phyloP scores from a whole-genome alignment of 2,113 vertebrate genomes.

The Pterophyllum scalare region DNA sequence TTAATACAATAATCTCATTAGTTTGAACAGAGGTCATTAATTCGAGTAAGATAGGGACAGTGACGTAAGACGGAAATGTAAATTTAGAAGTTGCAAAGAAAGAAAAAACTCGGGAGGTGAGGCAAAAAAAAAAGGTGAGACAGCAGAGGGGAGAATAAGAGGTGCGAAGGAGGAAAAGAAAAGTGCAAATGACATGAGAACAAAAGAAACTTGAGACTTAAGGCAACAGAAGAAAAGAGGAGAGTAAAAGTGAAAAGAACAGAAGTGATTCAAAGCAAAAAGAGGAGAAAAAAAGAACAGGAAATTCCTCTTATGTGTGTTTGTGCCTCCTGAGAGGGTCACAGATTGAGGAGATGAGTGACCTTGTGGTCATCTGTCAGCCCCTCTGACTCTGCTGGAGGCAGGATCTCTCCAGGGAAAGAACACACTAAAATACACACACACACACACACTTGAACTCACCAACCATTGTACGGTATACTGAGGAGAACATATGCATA shows the following conservation, averaged over 20 bases:
- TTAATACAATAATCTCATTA: constrained; percentile 45
- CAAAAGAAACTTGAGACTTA: background rate
- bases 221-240: background rate
- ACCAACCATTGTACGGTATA: constrained; percentile 2
- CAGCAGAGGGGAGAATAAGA: background rate
- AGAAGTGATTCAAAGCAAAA: background rate
- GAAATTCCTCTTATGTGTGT: constrained; percentile 46
- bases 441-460: background rate
- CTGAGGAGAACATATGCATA: constrained; percentile 22
- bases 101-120: background rate
- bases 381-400: constrained; percentile 55
- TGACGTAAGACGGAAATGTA: background rate
- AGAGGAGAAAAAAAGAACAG: constrained; percentile 1
- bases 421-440: background rate
- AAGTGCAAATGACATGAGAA: constrained; percentile 14
- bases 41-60: constrained; percentile 7
- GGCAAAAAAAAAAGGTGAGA: background rate
- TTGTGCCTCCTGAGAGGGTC: constrained; percentile 55
- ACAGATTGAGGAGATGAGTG: constrained; percentile 57
- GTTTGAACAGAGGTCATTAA: constrained; percentile 46
- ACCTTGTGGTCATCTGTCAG: constrained; percentile 69
- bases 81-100: constrained; percentile 7
- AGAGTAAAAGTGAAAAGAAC: background rate
- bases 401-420: constrained; percentile 53
- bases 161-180: constrained; percentile 11